Evolutionary conservation across 2,888 invertebrate species (phyloP).

Genomic region (Apodemia hepburni): DNA sequence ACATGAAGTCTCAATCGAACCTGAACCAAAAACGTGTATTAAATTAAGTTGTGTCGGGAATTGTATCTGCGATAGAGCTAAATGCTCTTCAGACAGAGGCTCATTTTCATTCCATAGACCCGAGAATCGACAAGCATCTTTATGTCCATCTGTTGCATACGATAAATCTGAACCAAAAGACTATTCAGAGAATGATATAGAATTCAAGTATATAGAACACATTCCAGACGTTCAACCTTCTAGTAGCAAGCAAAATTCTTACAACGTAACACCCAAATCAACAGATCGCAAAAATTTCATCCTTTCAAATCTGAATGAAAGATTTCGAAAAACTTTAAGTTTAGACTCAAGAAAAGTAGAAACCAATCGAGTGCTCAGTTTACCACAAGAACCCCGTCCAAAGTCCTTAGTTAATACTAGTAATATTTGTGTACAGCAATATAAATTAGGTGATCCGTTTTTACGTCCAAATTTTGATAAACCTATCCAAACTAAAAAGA

Average conservation of each 20-base stretch:
- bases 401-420: constrained; percentile 70
- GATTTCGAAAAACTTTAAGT: constrained; percentile 73
- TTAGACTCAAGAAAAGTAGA: constrained; percentile 70
- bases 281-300: constrained; percentile 65
- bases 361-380: constrained; percentile 55
- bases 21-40: constrained; percentile 52
- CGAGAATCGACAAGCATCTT: constrained; percentile 52
- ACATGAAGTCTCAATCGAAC: constrained; percentile 55
- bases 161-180: constrained; percentile 47
- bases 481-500: constrained; percentile 64
- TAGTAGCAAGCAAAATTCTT: constrained; percentile 65
- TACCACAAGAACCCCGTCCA: constrained; percentile 61
- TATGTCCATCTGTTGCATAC: constrained; percentile 54
- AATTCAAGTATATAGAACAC: constrained; percentile 72
- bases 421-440: constrained; percentile 60
- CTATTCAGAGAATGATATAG: constrained; percentile 67
- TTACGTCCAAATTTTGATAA: constrained; percentile 60
- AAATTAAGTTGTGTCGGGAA: constrained; percentile 62
- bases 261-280: constrained; percentile 71
- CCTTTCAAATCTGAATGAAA: constrained; percentile 67
- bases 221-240: constrained; percentile 64
- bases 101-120: constrained; percentile 69
- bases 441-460: constrained; percentile 53
- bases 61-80: constrained; percentile 65
- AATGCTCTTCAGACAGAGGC: constrained; percentile 58